These are phyloP conservation scores for Eucera pruinosa DNA, from an alignment of 2,888 invertebrate genomes.

Conservation along the genomic window DNA sequence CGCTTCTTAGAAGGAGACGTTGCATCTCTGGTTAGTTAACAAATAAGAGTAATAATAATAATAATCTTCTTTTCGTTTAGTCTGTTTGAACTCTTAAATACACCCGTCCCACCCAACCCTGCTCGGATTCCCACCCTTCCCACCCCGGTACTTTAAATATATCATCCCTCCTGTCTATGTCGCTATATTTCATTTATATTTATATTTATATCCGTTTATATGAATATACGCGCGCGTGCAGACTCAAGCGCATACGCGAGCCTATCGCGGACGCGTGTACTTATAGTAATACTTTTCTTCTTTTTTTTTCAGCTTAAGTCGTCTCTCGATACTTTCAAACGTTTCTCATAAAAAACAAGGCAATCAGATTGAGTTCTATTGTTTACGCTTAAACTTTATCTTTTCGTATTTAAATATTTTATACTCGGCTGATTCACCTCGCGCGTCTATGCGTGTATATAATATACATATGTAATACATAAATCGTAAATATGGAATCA, in stretches of 20 bases:
- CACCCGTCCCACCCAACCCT: conserved; percentile 53
- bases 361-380: conserved; percentile 83
- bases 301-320: conserved; percentile 76
- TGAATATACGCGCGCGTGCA: conserved; percentile 58
- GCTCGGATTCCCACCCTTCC: conserved; percentile 16
- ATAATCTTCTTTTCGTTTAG: conserved; percentile 49
- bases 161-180: conserved; percentile 65
- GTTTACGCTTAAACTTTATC: conserved; percentile 78
- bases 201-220: conserved; percentile 57
- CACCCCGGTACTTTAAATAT: conserved; percentile 65
- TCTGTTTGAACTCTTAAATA: conserved; percentile 79
- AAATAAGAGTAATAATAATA: conserved; percentile 56
- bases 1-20: neutral
- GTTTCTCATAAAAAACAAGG: conserved; percentile 84
- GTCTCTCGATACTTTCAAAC: conserved; percentile 81
- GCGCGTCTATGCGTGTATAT: conserved; percentile 53
- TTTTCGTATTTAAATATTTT: conserved; percentile 73
- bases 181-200: conserved; percentile 50
- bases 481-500: conserved; percentile 74
- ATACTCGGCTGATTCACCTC: conserved; percentile 71
- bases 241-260: conserved; percentile 53
- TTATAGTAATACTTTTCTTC: conserved; percentile 74
- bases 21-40: conserved; percentile 1
- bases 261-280: conserved; percentile 52
- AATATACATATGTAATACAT: conserved; percentile 72